These are phyloP conservation scores for Cistogaster globosa DNA, from an alignment of 2,888 invertebrate genomes.

Conservation along the genomic window DNA sequence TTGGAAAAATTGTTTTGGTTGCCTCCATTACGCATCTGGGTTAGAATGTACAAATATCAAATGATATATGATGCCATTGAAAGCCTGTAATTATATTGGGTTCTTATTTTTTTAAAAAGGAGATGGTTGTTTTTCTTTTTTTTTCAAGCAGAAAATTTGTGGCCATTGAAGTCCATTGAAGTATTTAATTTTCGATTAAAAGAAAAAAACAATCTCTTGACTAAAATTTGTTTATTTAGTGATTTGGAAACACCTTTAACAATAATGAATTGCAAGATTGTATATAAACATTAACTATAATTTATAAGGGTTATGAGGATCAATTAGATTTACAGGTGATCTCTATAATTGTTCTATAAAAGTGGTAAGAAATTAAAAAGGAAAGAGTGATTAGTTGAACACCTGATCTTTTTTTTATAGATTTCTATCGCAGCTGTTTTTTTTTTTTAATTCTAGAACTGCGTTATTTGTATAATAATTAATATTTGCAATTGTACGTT, in stretches of 20 bases:
- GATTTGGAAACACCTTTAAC: conserved; percentile 66
- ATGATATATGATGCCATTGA: conserved; percentile 68
- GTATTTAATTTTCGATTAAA: conserved; percentile 40
- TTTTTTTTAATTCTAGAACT: too few species aligned
- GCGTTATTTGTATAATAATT: too few species aligned
- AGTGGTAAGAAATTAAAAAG: not conserved
- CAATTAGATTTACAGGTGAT: conserved; percentile 57
- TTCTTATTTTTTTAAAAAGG: conserved; percentile 32
- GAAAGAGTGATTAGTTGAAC: not conserved
- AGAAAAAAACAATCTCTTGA: conserved; percentile 21
- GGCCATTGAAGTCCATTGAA: conserved; percentile 63
- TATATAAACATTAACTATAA: conserved; percentile 39
- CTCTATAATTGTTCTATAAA: not conserved
- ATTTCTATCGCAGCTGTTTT: not conserved
- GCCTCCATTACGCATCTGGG: conserved; percentile 2
- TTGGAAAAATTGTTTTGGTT: conserved; percentile 20
- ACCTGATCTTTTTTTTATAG: not conserved
- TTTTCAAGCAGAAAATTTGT: conserved; percentile 58
- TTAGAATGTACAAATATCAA: conserved; percentile 57
- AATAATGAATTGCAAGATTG: conserved; percentile 14
- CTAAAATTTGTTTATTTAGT: conserved; percentile 64
- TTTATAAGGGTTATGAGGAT: conserved; percentile 62
- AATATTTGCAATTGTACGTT: too few species aligned
- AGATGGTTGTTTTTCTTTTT: conserved; percentile 7
- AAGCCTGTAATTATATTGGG: conserved; percentile 66